Conservation (phyloP, 2,797 vertebrate species). For the Pseudochromis fuscus region DNA sequence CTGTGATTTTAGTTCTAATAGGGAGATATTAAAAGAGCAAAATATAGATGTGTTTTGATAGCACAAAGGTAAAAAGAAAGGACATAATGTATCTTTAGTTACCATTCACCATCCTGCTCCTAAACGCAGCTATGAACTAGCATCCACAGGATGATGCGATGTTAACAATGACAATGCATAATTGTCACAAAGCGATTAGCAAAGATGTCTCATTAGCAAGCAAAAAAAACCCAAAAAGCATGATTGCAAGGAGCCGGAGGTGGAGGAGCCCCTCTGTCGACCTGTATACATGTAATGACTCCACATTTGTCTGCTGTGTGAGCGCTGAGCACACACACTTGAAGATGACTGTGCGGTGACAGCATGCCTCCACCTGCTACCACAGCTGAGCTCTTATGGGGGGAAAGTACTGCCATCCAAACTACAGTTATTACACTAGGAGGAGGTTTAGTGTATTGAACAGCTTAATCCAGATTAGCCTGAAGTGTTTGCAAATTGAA, state of each 20-base stretch:
- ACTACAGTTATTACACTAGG: conserved; percentile 42
- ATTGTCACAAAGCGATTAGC: too few species aligned
- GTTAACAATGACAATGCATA: too few species aligned
- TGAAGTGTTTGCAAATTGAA: conserved; percentile 58
- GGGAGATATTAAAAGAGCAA: conserved; percentile 16
- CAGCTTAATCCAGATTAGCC: conserved; percentile 64
- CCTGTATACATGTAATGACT: conserved; percentile 40
- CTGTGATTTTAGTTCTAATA: conserved; percentile 16
- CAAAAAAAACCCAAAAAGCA: conserved; percentile 17
- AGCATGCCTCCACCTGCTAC: conserved; percentile 61
- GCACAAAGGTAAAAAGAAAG: background rate
- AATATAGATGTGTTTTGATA: conserved; percentile 6
- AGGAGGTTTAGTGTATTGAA: conserved; percentile 41
- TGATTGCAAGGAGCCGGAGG: conserved; percentile 28
- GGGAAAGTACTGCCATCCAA: conserved; percentile 45
- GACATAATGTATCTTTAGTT: background rate
- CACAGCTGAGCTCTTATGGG: conserved; percentile 57
- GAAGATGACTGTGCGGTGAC: conserved; percentile 44
- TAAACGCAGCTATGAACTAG: background rate
- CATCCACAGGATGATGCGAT: background rate
- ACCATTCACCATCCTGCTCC: background rate
- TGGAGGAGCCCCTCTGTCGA: conserved; percentile 8
- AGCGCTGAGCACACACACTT: conserved; percentile 32
- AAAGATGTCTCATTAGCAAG: conserved; percentile 46
- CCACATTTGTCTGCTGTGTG: conserved; percentile 39